Base-by-base conservation (phyloP, 2,797 vertebrate genomes). In the Chelonia mydas region DNA sequence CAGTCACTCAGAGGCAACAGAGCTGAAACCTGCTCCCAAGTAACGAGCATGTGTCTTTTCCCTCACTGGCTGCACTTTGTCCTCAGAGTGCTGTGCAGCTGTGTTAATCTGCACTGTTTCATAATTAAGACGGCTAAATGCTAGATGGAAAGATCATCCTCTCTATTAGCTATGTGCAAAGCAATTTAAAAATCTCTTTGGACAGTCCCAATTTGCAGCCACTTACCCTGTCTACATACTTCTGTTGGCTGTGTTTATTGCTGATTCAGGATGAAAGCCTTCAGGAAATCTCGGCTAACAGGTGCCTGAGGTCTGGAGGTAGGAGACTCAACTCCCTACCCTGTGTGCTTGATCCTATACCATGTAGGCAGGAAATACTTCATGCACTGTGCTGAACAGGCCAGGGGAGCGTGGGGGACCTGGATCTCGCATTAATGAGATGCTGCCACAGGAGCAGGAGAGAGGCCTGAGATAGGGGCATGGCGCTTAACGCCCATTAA, bases 101-200 rank as follows among this genome's bases (percentile, higher is more conserved):
- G 27, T 4, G 9, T 79, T 81, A 65, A 93, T 89, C 90, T 92
- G 92, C 23, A 93, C 89, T 84, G 27, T 1, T 94, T 79, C 84
- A 90, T 87, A 92, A 95, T 94, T 91, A 91, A 95, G 33, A 1
- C 7, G 47, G 74, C 85, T 96, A 94, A 96, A 91, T 45, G 6
- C 59, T 84, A 54, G 91, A 81, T 92, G 95, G 97, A 95, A 95
- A 92, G 50, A 33, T 25, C 89, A 76, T 11, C 92, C 94, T 79
- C 76, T n/a, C 61, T 12, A 3, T 6, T 37, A 77, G 87, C 83
- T 61, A 9, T 9, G 72, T 79, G 12, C 49, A 5, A 51, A 53
- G 80, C 1, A 0, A 2, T 49, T 86, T 54, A 25, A 37, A 81
- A 95, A 86, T 88, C 92, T 7, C 86, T 82, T 8, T 3, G 12